Percentiles rank a stretch among this genome's conserved stretches.
phyloP scores from a whole-genome alignment of 2,888 invertebrate species.

The Lithophane socia region DNA sequence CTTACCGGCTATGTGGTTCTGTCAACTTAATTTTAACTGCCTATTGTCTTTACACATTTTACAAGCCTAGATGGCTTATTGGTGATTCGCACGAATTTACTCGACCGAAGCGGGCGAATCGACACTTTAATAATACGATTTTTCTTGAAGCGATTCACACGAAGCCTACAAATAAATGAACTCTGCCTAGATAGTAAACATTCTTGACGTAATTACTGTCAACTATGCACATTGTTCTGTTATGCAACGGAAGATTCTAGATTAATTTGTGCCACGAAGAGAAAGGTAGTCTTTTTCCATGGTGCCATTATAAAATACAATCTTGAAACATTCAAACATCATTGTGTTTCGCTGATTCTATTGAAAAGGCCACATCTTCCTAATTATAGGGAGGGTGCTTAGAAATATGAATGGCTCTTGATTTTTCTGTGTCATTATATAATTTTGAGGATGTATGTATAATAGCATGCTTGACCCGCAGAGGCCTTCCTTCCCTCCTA shows the following conservation, averaged over 20 bases:
- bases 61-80: too few relatives aligned
- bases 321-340: background rate
- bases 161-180: too few relatives aligned
- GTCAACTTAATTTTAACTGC: background rate
- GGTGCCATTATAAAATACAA: background rate
- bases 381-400: conserved; percentile 11
- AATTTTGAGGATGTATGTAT: background rate
- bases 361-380: background rate
- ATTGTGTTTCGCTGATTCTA: background rate
- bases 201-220: background rate
- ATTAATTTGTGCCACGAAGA: conserved; percentile 7
- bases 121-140: too few relatives aligned
- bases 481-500: background rate
- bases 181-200: background rate
- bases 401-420: conserved; percentile 24
- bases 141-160: too few relatives aligned
- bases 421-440: conserved; percentile 2
- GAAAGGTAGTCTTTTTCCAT: background rate
- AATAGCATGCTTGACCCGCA: too few relatives aligned
- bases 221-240: background rate
- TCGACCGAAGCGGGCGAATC: too few relatives aligned
- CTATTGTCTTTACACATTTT: background rate
- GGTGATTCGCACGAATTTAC: too few relatives aligned
- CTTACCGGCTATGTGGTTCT: background rate
- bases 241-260: conserved; percentile 13